A percentile compares a stretch with the other conserved stretches of the same genome.
Evolutionary conservation across 2,888 invertebrate species (phyloP).

Genomic region (Lithosia quadra): DNA sequence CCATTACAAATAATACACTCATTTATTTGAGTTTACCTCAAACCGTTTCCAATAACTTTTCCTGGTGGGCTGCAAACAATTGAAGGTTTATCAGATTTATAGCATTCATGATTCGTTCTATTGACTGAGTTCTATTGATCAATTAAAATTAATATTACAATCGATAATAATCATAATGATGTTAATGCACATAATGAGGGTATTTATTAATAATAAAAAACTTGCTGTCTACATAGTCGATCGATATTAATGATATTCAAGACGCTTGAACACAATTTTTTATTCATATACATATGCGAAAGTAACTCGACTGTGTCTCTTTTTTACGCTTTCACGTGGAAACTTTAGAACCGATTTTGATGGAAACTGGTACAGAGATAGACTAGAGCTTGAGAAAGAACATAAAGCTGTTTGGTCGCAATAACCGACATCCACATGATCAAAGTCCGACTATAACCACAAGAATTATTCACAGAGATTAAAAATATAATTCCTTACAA

Average conservation of each 20-base stretch:
- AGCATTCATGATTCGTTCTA: background rate
- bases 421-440: background rate
- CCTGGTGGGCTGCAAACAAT: slow-evolving; percentile 80
- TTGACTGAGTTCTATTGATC: background rate
- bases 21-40: slow-evolving; percentile 71
- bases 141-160: background rate
- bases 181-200: background rate
- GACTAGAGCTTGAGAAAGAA: too few relatives aligned
- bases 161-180: background rate
- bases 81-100: slow-evolving; percentile 39
- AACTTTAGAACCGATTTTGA: too few relatives aligned
- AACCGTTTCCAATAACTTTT: slow-evolving; percentile 71
- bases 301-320: too few relatives aligned
- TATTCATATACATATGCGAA: too few relatives aligned
- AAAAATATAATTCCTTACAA: background rate
- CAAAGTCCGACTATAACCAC: background rate
- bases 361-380: too few relatives aligned
- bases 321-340: too few relatives aligned
- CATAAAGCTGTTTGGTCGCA: too few relatives aligned
- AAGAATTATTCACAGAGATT: background rate
- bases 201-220: background rate
- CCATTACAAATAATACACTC: slow-evolving; percentile 44
- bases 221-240: background rate
- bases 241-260: background rate
- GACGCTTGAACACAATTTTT: background rate